phyloP scores from a whole-genome alignment of 1,140 invertebrate genomes.

The Trichonephila inaurata region DNA sequence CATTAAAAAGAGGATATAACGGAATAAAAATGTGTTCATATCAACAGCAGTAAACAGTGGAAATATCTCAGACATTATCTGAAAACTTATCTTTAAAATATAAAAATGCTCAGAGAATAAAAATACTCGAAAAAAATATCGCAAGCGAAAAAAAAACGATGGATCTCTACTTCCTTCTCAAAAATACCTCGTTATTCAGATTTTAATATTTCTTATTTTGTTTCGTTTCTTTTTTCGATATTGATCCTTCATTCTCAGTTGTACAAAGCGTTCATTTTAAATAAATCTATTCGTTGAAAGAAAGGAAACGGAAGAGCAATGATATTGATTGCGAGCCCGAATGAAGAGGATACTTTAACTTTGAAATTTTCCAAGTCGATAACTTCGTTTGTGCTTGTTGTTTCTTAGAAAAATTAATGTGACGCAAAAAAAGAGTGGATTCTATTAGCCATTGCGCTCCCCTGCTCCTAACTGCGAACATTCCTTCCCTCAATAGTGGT shows the following conservation, averaged over 20 bases:
- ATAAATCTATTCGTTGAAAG: conserved; percentile 29
- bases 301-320: conserved; percentile 9
- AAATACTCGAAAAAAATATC: too few relatives aligned
- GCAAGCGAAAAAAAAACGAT: too few relatives aligned
- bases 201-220: conserved; percentile 12
- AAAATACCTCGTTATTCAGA: conserved; percentile 25
- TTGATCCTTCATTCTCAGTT: background rate
- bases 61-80: background rate
- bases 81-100: background rate
- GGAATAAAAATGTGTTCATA: too few relatives aligned
- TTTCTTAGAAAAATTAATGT: conserved; percentile 38
- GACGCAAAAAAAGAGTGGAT: conserved; percentile 14
- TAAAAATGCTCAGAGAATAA: background rate
- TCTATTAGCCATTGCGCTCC: conserved; percentile 31
- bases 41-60: too few relatives aligned
- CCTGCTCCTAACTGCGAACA: background rate
- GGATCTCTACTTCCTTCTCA: background rate
- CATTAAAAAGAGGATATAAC: too few relatives aligned
- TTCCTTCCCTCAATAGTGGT: conserved; percentile 32
- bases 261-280: conserved; percentile 9
- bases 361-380: conserved; percentile 39
- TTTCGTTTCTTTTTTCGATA: background rate
- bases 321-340: background rate
- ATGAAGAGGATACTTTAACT: conserved; percentile 23
- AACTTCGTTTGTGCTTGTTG: conserved; percentile 31